Conservation (phyloP, 2,113 vertebrate genomes). For the Sorex araneus region DNA sequence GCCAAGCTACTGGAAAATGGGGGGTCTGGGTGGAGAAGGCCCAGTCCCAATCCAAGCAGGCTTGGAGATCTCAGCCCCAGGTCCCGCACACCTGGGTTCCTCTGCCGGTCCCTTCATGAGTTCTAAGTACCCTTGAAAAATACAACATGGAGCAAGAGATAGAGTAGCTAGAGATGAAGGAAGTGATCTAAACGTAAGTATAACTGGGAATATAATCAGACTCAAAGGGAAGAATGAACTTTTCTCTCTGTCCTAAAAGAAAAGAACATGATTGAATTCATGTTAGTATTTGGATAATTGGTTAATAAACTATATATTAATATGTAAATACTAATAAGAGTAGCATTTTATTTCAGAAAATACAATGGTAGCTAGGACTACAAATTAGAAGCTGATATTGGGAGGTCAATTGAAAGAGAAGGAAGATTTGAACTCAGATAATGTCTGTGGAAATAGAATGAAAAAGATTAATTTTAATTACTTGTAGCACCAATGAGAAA, state of each 20-base stretch:
- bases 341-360: slow-evolving; percentile 45
- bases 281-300: neutral
- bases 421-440: neutral
- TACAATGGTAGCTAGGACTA: neutral
- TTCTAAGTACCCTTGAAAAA: neutral
- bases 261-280: neutral
- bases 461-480: neutral
- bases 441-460: neutral
- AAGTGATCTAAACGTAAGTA: neutral
- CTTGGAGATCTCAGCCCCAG: too few relatives aligned
- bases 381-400: neutral
- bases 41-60: too few relatives aligned
- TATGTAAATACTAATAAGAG: neutral
- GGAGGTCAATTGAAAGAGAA: neutral
- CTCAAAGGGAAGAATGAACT: neutral
- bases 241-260: slow-evolving; percentile 16
- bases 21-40: too few relatives aligned
- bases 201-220: neutral
- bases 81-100: too few relatives aligned
- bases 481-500: neutral
- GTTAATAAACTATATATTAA: too few relatives aligned
- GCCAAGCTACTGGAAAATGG: too few relatives aligned
- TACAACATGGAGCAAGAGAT: neutral
- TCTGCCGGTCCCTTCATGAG: too few relatives aligned
- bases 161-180: neutral